Conservation (phyloP, 2,888 invertebrate genomes). For the Tetrapedia diversipes region DNA sequence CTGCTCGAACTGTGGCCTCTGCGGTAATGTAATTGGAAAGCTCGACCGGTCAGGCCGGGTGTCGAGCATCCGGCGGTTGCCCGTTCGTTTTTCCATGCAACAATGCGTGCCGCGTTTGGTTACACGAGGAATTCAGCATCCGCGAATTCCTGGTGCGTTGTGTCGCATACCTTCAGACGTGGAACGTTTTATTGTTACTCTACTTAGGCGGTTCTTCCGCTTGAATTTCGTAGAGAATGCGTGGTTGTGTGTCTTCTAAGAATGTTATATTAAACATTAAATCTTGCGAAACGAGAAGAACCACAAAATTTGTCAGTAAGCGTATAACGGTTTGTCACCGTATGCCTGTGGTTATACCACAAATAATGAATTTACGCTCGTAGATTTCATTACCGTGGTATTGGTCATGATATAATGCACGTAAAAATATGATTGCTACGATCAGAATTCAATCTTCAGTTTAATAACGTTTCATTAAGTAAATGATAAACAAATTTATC, state of each 20-base stretch:
- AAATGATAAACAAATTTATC: too few relatives aligned
- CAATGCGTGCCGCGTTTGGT: conserved; percentile 33
- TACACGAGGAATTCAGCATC: conserved; percentile 41
- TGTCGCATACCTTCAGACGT: conserved; percentile 19
- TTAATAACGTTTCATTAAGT: background rate
- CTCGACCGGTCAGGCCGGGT: conserved; percentile 21
- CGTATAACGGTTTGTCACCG: background rate
- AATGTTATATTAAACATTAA: conserved; percentile 6
- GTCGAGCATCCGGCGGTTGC: conserved; percentile 21
- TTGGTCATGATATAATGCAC: too few relatives aligned
- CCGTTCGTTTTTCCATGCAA: conserved; percentile 36
- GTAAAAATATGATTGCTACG: background rate
- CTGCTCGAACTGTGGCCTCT: conserved; percentile 19
- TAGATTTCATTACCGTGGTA: too few relatives aligned
- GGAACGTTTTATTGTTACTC: conserved; percentile 35
- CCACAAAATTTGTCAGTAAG: too few relatives aligned
- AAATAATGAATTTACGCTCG: too few relatives aligned
- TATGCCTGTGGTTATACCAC: background rate
- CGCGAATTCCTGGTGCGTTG: conserved; percentile 37
- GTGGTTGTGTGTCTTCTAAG: background rate
- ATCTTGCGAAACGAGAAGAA: background rate
- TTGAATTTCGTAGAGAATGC: background rate
- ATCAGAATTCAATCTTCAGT: background rate
- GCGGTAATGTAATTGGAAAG: conserved; percentile 62
- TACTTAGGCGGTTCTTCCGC: background rate